Evolutionary conservation across 1,140 invertebrate species (phyloP).

Genomic region (Bombus turneri): DNA sequence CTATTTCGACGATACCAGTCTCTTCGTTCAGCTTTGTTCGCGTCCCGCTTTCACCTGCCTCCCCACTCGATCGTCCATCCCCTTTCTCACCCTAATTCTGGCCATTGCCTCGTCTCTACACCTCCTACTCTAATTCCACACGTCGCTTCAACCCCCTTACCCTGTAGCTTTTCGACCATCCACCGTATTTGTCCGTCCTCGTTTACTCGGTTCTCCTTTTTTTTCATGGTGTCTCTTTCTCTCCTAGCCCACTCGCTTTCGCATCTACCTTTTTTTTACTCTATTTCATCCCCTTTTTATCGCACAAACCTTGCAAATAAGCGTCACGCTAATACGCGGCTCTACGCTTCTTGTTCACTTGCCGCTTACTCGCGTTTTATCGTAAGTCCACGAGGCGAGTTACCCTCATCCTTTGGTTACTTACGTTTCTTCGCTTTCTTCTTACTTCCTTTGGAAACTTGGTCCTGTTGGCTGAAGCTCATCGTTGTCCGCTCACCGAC

Average conservation of each 20-base stretch:
- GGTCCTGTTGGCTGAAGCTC: not conserved
- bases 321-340: not conserved
- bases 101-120: slow-evolving; percentile 7
- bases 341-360: not conserved
- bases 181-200: slow-evolving; percentile 8
- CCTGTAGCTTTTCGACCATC: slow-evolving; percentile 20
- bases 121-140: slow-evolving; percentile 31
- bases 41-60: slow-evolving; percentile 11
- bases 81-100: slow-evolving; percentile 27
- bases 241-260: not conserved
- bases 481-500: not conserved
- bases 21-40: slow-evolving; percentile 18
- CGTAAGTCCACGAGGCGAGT: not conserved
- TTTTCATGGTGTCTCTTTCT: slow-evolving; percentile 17
- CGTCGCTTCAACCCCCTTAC: not conserved
- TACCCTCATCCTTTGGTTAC: not conserved
- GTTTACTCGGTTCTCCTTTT: slow-evolving; percentile 11
- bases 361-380: not conserved
- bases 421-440: not conserved
- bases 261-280: not conserved
- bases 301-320: not conserved
- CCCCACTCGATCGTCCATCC: not conserved
- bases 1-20: not conserved
- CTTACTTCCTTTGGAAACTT: not conserved
- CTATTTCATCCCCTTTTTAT: not conserved